Evolutionary conservation across 2,888 invertebrate genomes (phyloP).

Genomic region (Drosophila aldrichi): DNA sequence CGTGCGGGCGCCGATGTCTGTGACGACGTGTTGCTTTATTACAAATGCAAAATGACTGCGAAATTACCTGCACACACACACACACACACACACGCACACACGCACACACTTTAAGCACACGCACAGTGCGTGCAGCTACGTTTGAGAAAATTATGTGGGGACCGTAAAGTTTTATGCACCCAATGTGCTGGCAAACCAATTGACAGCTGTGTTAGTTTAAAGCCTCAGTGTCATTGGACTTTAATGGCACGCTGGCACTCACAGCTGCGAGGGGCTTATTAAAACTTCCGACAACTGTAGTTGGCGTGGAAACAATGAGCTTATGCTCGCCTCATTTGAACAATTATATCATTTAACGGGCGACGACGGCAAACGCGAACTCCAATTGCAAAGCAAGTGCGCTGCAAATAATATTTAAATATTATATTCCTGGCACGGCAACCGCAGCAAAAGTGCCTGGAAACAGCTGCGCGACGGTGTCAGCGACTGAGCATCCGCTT

Average conservation of each 20-base stretch:
- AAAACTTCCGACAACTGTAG: slow-evolving; percentile 30
- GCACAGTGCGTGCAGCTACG: slow-evolving; percentile 51
- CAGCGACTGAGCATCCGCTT: slow-evolving; percentile 32
- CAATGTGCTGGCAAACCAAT: slow-evolving; percentile 68
- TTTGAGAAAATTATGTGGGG: slow-evolving; percentile 65
- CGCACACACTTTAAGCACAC: slow-evolving; percentile 16
- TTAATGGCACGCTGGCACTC: slow-evolving; percentile 36
- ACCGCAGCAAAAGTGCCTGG: neutral
- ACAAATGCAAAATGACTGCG: slow-evolving; percentile 81
- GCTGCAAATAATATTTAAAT: slow-evolving; percentile 66
- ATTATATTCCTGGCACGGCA: slow-evolving; percentile 42
- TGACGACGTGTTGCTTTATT: slow-evolving; percentile 79
- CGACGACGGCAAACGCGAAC: slow-evolving; percentile 26
- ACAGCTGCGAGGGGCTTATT: slow-evolving; percentile 21
- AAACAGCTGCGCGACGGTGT: slow-evolving; percentile 23
- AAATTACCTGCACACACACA: slow-evolving; percentile 63
- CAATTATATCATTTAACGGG: slow-evolving; percentile 65
- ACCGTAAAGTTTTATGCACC: slow-evolving; percentile 67
- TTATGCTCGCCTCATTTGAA: slow-evolving; percentile 48
- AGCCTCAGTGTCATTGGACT: slow-evolving; percentile 18
- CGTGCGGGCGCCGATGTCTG: slow-evolving; percentile 51
- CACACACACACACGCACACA: slow-evolving; percentile 1
- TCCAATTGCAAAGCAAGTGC: slow-evolving; percentile 54
- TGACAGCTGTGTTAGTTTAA: slow-evolving; percentile 66
- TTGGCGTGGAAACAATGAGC: slow-evolving; percentile 32